Percentiles rank a stretch among this genome's conserved stretches.
Evolutionary conservation across 2,888 invertebrate species (phyloP).

Genomic region (Tanypteryx hageni): DNA sequence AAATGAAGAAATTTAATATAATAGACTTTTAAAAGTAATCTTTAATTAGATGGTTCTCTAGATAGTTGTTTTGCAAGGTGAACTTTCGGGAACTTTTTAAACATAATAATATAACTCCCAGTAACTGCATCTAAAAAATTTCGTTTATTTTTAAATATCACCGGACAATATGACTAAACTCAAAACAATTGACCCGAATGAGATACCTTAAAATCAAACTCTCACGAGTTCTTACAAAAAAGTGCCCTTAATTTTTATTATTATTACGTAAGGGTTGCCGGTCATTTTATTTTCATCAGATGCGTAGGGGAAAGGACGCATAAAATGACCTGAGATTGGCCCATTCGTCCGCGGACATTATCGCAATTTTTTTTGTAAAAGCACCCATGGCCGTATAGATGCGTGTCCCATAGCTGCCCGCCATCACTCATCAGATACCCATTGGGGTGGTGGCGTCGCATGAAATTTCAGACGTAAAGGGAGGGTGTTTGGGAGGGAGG

Average conservation of each 20-base stretch:
- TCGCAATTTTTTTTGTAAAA: neutral
- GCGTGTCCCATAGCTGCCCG: conserved; percentile 13
- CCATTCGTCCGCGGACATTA: neutral
- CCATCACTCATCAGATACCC: conserved; percentile 36
- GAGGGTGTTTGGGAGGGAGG: neutral
- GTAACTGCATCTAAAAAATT: neutral
- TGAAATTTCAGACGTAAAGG: conserved; percentile 46
- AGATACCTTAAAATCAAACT: neutral
- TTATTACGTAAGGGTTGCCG: neutral
- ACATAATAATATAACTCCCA: neutral
- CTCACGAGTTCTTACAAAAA: neutral
- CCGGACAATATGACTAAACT: neutral
- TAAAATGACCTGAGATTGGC: neutral
- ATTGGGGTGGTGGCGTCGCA: conserved; percentile 5
- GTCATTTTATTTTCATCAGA: neutral
- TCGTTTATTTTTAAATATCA: neutral
- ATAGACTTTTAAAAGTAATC: no score
- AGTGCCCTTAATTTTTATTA: neutral
- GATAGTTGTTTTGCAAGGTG: neutral
- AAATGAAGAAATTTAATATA: no score
- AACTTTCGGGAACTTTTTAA: neutral
- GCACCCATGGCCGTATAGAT: neutral
- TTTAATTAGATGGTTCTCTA: neutral
- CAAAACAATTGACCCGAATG: neutral
- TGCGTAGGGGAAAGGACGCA: neutral